Base-by-base conservation (phyloP, 2,888 invertebrate species). In the Pammene aurita region DNA sequence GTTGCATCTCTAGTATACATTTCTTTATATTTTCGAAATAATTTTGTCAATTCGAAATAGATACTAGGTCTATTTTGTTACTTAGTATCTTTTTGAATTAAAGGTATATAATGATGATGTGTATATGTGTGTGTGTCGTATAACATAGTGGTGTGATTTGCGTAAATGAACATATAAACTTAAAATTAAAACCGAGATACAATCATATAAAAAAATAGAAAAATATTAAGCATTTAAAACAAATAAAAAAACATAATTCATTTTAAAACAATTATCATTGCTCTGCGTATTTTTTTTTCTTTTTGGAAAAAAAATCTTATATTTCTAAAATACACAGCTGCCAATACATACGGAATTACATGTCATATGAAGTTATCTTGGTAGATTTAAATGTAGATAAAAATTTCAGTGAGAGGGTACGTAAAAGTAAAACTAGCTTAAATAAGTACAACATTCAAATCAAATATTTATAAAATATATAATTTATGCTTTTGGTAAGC, bases 401-500 rank as follows among this genome's bases (percentile, higher is more conserved):
- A 14, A 46, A 50, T 1, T 10, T 5, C 26, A 11, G 11, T 38
- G 7, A 52, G 9, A 11, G 13, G 11, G 18, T 41, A 41, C 2
- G 10, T 4, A 26, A 46, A 41, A 13, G 0, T 18, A 41, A 41
- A 35, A 38, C n/a, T 18, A 61, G 6, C 2, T 1, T 61, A 44
- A 9, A 35, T 35, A 61, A 61, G 38, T 61, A 61, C 13, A 14
- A 35, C 7, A 9, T n/a, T 18, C 42, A 44, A 58, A n/a, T 18
- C 42, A 44, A 58, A n/a, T 34, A 46, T 46, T n/a, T 13, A 57
- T 18, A 7, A 18, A 16, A 26, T 26, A 26, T 4, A 26, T 26
- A 26, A 26, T 26, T 26, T 57, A 41, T 16, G 42, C 26, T 50
- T 62, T 62, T 62, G 61, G 18, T 62, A 62, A 41, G 48, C 48